These are phyloP conservation scores for Propithecus perrieri DNA, from an alignment of 2,797 vertebrate species.

Conservation along the genomic window DNA sequence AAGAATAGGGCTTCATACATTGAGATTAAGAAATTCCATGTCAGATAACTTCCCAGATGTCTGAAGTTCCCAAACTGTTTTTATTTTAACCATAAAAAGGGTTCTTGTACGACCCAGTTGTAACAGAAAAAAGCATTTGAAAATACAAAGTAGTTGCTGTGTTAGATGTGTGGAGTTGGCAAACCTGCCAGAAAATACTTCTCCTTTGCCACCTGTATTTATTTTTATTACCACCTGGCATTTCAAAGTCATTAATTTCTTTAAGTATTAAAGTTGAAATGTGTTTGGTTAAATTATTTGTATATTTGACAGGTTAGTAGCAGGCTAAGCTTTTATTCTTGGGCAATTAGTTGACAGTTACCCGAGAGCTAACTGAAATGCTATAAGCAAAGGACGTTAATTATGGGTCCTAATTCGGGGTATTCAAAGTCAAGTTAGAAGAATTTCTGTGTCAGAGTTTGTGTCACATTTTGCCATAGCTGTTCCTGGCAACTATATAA, in stretches of 20 bases:
- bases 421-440: slow-evolving; percentile 29
- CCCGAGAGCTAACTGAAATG: background rate
- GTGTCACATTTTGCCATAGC: background rate
- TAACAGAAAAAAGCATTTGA: background rate
- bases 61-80: background rate
- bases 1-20: background rate
- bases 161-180: background rate
- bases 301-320: background rate
- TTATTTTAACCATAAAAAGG: background rate
- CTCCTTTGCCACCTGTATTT: background rate
- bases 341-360: background rate
- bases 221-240: slow-evolving; percentile 13
- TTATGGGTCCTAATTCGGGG: background rate
- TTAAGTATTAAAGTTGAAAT: slow-evolving; percentile 10
- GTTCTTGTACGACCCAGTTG: background rate
- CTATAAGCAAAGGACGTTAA: background rate
- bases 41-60: background rate
- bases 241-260: slow-evolving; percentile 18
- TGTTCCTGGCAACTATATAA: background rate
- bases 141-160: background rate
- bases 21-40: slow-evolving; percentile 5
- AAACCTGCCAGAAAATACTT: slow-evolving; percentile 36
- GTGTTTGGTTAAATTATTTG: background rate
- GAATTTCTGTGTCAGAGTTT: background rate
- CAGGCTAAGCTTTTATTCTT: background rate